Base-by-base conservation (phyloP, 2,113 vertebrate species). In the Nothoprocta perdicaria region DNA sequence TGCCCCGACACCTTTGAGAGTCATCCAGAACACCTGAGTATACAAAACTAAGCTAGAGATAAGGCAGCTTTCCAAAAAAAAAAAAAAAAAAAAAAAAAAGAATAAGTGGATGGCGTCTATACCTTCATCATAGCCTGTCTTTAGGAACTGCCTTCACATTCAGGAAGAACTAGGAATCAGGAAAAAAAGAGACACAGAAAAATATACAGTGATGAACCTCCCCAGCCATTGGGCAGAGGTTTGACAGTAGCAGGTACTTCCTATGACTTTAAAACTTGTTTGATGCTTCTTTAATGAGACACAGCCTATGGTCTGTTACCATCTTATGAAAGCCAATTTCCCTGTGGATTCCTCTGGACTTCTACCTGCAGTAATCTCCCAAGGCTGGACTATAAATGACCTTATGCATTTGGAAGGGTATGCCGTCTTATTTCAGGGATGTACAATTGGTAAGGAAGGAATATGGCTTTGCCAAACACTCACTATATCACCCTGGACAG, bases 71-170 rank as follows among this genome's bases (percentile, higher is more conserved):
- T 41, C 17, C 29, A 67, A 52, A 80, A 77, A 55, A 84, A 84
- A 33, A 48, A 84, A 84, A 33, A 48, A 52, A 80, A 77, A 55
- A 67, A 52, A 80, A 77, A 55, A 84, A 84, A 33, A 48, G 24
- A 63, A 27, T 31, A 9, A 27, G 11, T 21, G 23, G 21, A 65
- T 21, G 35, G 24, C 60, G 33, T 50, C 4, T 29, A n/a, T 69
- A 46, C 35, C 14, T 3, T 31, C 38, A 12, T 10, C 9, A 14
- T 26, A 52, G 38, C 24, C 27, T 9, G 7, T 33, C 67, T 86
- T 80, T 52, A 46, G 23, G 27, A 41, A 76, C 10, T 23, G 58
- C 16, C 14, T 35, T 65, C 40, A 50, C 29, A 26, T 26, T 65
- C 52, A 17, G 8, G 19, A 16, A 63, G 67, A 78, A 50, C 4